phyloP scores from a whole-genome alignment of 2,797 vertebrate species.

The Streptopelia turtur region DNA sequence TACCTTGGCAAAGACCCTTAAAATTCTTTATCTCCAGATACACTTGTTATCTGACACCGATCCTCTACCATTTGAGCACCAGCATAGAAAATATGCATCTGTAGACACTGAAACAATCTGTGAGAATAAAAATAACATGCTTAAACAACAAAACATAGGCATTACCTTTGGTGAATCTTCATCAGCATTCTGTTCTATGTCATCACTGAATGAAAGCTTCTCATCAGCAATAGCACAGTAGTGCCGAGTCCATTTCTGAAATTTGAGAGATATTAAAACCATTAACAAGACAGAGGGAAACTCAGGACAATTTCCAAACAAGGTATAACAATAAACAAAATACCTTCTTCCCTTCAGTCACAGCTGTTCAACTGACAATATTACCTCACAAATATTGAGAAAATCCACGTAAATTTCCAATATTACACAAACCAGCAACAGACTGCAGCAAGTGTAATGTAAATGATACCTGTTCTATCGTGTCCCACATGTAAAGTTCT shows the following conservation, averaged over 20 bases:
- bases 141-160: not conserved
- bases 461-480: slow-evolving; percentile 89
- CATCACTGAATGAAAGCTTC: slow-evolving; percentile 93
- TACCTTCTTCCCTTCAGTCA: not conserved
- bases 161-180: slow-evolving; percentile 81
- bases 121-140: not conserved
- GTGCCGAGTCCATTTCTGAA: slow-evolving; percentile 92
- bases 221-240: slow-evolving; percentile 92
- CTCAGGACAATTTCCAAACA: not conserved
- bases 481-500: slow-evolving; percentile 95
- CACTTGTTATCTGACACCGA: not conserved
- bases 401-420: not conserved
- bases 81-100: not conserved
- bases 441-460: not conserved
- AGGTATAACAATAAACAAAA: not conserved
- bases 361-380: not conserved
- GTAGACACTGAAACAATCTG: not conserved
- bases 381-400: not conserved
- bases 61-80: not conserved
- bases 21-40: not conserved
- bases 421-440: not conserved
- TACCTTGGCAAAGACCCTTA: not conserved
- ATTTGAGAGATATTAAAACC: not conserved
- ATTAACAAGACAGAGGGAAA: not conserved
- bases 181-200: slow-evolving; percentile 81